Conservation (phyloP, 1,140 invertebrate species). For the Drosophila nannoptera region DNA sequence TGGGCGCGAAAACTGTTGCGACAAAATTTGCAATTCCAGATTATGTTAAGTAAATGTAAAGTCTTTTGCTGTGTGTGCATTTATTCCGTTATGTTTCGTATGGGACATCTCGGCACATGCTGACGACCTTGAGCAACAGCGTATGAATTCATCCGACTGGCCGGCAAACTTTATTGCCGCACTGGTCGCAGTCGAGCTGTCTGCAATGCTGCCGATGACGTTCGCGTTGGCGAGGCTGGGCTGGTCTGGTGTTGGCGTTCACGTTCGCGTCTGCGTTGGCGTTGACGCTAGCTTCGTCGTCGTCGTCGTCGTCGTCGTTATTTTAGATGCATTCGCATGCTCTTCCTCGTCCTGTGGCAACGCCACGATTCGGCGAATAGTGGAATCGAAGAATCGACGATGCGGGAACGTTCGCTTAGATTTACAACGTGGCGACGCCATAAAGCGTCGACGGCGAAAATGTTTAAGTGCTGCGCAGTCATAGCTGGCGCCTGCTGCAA, state of each 20-base stretch:
- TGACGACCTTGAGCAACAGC: conserved; percentile 58
- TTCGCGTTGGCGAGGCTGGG: conserved; percentile 1
- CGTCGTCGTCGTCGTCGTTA: conserved; percentile 9
- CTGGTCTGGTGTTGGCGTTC: neutral
- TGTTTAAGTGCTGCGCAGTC: conserved; percentile 29
- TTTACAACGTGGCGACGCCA: conserved; percentile 27
- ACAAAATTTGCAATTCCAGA: too few species aligned
- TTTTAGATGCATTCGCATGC: conserved; percentile 30
- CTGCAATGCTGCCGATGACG: conserved; percentile 47
- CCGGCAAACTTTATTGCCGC: conserved; percentile 19
- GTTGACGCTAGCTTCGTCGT: neutral
- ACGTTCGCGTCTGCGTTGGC: conserved; percentile 2
- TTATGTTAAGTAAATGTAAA: neutral
- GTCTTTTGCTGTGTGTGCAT: neutral
- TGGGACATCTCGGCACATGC: neutral
- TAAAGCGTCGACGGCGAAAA: conserved; percentile 22
- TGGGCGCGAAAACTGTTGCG: too few species aligned
- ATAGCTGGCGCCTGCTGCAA: conserved; percentile 32
- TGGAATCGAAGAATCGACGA: conserved; percentile 4
- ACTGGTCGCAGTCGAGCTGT: conserved; percentile 52
- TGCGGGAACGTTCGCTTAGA: conserved; percentile 28
- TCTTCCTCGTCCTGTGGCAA: conserved; percentile 5
- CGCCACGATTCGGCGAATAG: neutral
- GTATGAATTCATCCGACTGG: conserved; percentile 27
- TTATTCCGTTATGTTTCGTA: neutral